Base-by-base conservation (phyloP, 2,888 invertebrate genomes). In the Synergus laeviventris region DNA sequence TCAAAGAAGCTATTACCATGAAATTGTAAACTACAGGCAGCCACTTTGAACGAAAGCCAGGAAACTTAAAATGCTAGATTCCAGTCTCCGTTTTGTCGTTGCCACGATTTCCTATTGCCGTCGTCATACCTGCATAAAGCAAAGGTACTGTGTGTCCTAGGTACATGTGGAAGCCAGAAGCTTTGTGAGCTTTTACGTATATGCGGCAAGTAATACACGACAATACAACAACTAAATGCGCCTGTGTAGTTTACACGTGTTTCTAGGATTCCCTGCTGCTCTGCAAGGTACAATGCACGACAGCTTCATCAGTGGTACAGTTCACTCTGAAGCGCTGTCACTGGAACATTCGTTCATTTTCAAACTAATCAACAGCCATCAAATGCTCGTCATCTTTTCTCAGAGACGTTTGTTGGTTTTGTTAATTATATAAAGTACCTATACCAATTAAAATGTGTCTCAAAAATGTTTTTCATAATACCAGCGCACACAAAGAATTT, bases 171-270 rank as follows among this genome's bases (percentile, higher is more conserved):
- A 77, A 73, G 74, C 78, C 79, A 74, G 73, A 76, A 75, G 62
- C 73, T 74, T 42, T 81, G 76, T 78, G 74, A 76, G 79, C 74
- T 70, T 76, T 76, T 74, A 62, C 78, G 78, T 81, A 78, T 79
- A 80, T 75, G 78, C 74, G 76, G 78, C 54, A 54, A 75, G 73
- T 54, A 31, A 36, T 74, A 80, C 80, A 77, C 31, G 81, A 49
- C 74, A 75, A 73, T 75, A 78, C 79, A 79, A 78, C 81, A 81
- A 81, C 78, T 73, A 76, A 74, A 70, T 73, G 74, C 64, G 78
- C 76, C 76, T 76, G 76, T 79, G 78, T 77, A 77, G 85, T 86
- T 88, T 85, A 87, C 87, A 86, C 83, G 85, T 86, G 86, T 87
- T 86, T 84, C 84, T 83, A 81, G 84, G 83, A 85, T 82, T 83